A percentile compares a stretch with the other conserved stretches of the same genome.
These are phyloP conservation scores for Bombus huntii DNA, from an alignment of 1,140 invertebrate genomes.

Conservation along the genomic window DNA sequence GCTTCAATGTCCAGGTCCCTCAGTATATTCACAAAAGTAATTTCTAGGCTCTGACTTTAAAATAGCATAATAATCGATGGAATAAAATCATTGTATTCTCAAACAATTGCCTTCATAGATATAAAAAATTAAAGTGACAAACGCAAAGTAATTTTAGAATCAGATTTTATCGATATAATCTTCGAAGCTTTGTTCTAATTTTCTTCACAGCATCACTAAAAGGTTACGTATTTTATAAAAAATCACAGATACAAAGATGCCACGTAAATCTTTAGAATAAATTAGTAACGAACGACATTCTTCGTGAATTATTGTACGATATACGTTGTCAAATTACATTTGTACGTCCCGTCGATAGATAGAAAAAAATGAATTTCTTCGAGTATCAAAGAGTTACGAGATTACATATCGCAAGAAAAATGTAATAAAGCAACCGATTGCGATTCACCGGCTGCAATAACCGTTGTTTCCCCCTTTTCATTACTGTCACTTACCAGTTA, in stretches of 20 bases:
- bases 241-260: too few relatives aligned
- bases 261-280: too few relatives aligned
- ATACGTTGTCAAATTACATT: too few relatives aligned
- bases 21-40: not conserved
- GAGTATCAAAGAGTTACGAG: not conserved
- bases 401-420: not conserved
- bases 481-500: not conserved
- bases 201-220: too few relatives aligned
- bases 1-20: too few relatives aligned
- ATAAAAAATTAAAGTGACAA: not conserved
- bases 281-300: too few relatives aligned
- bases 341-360: not conserved
- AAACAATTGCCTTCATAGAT: too few relatives aligned
- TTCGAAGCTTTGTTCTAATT: not conserved
- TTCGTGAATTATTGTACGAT: too few relatives aligned
- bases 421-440: not conserved
- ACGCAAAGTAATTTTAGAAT: not conserved
- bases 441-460: not conserved
- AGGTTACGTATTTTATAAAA: too few relatives aligned
- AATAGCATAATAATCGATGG: too few relatives aligned
- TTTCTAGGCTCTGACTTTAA: not conserved
- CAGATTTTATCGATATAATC: not conserved
- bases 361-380: not conserved
- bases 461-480: not conserved
- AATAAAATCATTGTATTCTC: too few relatives aligned